These are phyloP conservation scores for Turdus rufiventris DNA, from an alignment of 2,113 vertebrate species.

Conservation along the genomic window DNA sequence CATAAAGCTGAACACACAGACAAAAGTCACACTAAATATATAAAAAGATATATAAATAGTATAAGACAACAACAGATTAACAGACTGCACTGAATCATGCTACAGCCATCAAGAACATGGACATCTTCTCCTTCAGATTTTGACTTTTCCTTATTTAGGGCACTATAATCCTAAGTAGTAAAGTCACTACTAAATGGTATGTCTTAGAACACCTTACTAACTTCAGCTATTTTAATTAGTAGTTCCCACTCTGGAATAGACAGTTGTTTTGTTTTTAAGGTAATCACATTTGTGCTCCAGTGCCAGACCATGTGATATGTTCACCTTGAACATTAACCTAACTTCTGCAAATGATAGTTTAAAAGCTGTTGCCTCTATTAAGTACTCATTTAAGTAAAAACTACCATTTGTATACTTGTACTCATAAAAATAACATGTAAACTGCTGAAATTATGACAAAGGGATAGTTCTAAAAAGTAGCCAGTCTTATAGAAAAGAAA, in stretches of 20 bases:
- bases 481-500: too few species aligned
- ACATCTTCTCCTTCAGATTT: not conserved
- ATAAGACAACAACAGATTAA: not conserved
- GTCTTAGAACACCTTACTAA: not conserved
- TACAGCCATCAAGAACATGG: not conserved
- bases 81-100: not conserved
- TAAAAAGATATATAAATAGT: not conserved
- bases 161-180: not conserved
- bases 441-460: not conserved
- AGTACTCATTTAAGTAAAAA: not conserved
- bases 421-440: not conserved
- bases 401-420: not conserved
- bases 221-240: not conserved
- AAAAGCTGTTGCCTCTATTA: not conserved
- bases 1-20: not conserved
- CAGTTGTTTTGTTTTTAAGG: not conserved
- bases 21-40: not conserved
- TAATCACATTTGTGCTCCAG: not conserved
- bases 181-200: not conserved
- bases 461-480: not conserved
- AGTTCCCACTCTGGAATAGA: not conserved
- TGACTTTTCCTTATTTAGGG: not conserved
- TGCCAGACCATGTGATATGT: not conserved
- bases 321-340: not conserved
- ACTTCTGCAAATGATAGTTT: not conserved